Evolutionary conservation across 2,113 vertebrate species (phyloP).

Genomic region (Uria aalge): DNA sequence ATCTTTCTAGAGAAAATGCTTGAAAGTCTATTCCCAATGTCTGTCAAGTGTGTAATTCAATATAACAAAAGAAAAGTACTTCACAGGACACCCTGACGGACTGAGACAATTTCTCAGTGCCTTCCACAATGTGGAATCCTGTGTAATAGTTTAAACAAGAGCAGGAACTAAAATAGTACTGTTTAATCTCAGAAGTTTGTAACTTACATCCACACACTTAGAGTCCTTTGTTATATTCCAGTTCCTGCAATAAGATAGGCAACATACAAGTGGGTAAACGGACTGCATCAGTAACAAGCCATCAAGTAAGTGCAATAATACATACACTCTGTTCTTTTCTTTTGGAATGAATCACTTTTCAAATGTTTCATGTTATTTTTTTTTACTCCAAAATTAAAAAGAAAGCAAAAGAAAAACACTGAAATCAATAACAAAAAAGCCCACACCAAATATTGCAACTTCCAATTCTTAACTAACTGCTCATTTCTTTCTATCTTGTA

Average conservation of each 20-base stretch:
- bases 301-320: background rate
- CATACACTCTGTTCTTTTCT: background rate
- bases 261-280: background rate
- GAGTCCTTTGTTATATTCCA: background rate
- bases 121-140: background rate
- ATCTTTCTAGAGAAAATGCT: background rate
- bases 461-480: background rate
- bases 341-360: background rate
- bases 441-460: background rate
- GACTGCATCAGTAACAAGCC: background rate
- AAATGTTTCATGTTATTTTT: background rate
- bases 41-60: background rate
- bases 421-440: background rate
- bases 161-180: background rate
- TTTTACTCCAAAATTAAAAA: background rate
- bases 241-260: background rate
- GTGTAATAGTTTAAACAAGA: background rate
- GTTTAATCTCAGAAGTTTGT: background rate
- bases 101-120: background rate
- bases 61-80: background rate
- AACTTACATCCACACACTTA: background rate
- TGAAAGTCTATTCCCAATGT: background rate
- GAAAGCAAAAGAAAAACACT: background rate
- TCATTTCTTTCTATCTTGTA: background rate
- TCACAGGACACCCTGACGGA: background rate